These are phyloP conservation scores for Hemicordylus capensis DNA, from an alignment of 2,113 vertebrate species.

Conservation along the genomic window DNA sequence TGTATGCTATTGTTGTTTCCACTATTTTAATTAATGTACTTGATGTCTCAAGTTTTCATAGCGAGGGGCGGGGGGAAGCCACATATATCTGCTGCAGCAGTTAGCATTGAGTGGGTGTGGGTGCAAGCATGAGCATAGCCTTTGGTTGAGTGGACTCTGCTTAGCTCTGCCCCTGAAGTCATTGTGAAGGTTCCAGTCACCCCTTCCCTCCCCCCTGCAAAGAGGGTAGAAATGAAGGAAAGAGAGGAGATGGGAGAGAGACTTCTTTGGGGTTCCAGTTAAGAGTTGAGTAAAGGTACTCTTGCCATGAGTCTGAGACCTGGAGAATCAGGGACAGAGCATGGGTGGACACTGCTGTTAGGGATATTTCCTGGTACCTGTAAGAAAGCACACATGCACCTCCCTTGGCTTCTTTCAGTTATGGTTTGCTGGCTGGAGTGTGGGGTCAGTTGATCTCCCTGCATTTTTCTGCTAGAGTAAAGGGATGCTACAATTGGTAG, in stretches of 20 bases:
- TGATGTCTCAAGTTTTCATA: too few species aligned
- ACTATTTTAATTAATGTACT: too few species aligned
- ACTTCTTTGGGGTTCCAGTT: background rate
- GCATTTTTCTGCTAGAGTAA: background rate
- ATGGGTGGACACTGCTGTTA: too few species aligned
- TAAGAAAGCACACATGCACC: background rate
- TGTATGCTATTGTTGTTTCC: too few species aligned
- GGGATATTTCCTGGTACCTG: background rate
- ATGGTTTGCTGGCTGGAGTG: background rate
- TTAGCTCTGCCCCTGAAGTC: background rate
- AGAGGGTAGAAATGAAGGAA: too few species aligned
- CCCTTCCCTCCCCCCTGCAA: too few species aligned
- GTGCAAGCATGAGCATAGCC: too few species aligned
- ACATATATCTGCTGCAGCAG: background rate
- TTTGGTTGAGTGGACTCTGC: background rate
- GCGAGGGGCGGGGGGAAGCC: too few species aligned
- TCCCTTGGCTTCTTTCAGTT: background rate
- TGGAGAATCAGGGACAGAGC: background rate
- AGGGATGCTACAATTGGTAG: background rate
- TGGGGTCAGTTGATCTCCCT: background rate
- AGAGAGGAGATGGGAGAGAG: background rate
- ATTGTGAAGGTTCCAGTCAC: background rate
- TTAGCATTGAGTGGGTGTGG: background rate
- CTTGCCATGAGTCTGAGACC: background rate
- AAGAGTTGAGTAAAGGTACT: too few species aligned